These are phyloP conservation scores for Talpa occidentalis DNA, from an alignment of 2,113 vertebrate species.

Conservation along the genomic window DNA sequence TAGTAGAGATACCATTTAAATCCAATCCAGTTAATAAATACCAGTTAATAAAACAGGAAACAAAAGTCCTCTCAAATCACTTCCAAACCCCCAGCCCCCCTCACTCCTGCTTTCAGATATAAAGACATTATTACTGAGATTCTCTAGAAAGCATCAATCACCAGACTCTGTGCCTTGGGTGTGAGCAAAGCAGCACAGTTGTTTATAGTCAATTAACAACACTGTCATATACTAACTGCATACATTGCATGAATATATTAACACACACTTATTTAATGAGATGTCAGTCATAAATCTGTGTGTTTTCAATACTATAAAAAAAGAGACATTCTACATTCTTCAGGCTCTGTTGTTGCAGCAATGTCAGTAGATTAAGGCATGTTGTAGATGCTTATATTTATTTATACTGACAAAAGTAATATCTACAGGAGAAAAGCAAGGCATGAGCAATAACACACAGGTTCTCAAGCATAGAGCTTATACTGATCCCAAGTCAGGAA, in stretches of 20 bases:
- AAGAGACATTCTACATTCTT: neutral
- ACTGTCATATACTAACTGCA: neutral
- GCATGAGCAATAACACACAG: neutral
- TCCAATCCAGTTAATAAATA: neutral
- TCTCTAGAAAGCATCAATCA: neutral
- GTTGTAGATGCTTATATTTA: neutral
- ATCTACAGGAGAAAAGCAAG: neutral
- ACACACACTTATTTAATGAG: neutral
- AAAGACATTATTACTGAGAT: neutral
- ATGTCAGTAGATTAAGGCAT: neutral
- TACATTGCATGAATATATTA: neutral
- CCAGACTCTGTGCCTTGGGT: neutral
- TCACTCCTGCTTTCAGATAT: neutral
- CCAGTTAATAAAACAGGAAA: neutral
- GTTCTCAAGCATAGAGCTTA: neutral
- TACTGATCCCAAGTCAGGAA: neutral
- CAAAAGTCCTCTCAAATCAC: neutral
- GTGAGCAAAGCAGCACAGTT: neutral
- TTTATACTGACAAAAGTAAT: neutral
- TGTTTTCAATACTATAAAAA: neutral
- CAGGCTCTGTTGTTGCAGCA: neutral
- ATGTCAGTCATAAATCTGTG: neutral
- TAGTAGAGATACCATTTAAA: neutral
- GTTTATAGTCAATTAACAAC: neutral
- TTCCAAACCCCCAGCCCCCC: neutral